Conservation (phyloP, 2,888 invertebrate species). For the Athalia cordata region DNA sequence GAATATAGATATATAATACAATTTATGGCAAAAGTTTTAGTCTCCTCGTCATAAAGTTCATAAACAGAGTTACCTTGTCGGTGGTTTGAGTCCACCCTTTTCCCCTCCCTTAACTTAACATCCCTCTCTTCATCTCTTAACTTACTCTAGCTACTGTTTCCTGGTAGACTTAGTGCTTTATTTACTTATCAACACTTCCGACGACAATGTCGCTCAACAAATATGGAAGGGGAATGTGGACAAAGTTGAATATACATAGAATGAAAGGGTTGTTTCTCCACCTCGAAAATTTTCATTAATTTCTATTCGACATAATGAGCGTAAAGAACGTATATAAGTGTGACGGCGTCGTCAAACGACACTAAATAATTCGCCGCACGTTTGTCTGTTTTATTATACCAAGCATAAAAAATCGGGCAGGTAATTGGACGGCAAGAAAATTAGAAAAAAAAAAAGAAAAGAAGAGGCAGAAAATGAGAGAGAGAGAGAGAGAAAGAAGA, state of each 20-base stretch:
- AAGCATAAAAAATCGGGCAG: background rate
- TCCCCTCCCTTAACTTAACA: too few relatives aligned
- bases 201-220: background rate
- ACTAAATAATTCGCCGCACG: too few relatives aligned
- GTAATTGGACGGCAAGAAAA: conserved; percentile 3
- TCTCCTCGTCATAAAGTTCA: conserved; percentile 41
- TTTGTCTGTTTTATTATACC: background rate
- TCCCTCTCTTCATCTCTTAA: conserved; percentile 3
- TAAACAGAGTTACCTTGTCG: conserved; percentile 40
- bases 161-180: conserved; percentile 6
- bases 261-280: background rate
- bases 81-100: background rate
- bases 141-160: conserved; percentile 19
- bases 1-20: background rate
- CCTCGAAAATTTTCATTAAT: background rate
- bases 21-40: conserved; percentile 36
- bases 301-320: background rate
- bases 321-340: background rate
- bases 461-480: background rate
- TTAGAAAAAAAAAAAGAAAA: background rate
- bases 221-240: too few relatives aligned
- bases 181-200: conserved; percentile 33
- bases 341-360: too few relatives aligned
- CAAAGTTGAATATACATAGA: too few relatives aligned
- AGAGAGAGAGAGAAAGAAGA: too few relatives aligned